These are phyloP conservation scores for Cochlearius cochlearius DNA, from an alignment of 2,113 vertebrate genomes.

Conservation along the genomic window DNA sequence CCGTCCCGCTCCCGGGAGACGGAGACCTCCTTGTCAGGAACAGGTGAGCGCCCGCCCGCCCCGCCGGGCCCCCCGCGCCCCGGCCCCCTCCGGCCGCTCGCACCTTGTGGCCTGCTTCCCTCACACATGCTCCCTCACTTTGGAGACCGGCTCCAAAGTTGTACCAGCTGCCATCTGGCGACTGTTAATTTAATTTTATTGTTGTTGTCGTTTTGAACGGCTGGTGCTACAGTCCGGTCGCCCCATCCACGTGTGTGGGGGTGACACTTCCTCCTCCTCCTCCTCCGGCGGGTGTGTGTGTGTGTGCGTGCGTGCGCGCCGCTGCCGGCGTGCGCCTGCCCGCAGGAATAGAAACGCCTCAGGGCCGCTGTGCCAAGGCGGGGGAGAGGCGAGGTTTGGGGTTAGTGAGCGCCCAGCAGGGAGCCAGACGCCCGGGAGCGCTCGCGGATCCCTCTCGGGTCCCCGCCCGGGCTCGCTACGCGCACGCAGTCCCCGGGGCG, in stretches of 20 bases:
- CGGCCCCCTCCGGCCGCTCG: not conserved
- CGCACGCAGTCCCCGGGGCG: not conserved
- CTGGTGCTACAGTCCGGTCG: not conserved
- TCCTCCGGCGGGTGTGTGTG: not conserved
- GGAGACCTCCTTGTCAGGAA: conserved; percentile 90
- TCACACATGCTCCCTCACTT: not conserved
- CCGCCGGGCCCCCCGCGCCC: not conserved
- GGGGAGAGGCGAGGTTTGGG: conserved; percentile 3
- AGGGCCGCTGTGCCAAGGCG: not conserved
- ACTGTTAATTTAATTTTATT: conserved; percentile 62
- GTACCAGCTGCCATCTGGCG: conserved; percentile 78
- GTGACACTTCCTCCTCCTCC: conserved; percentile 6
- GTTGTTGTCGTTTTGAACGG: conserved; percentile 34
- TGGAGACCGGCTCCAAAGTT: conserved; percentile 44
- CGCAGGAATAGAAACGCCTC: conserved; percentile 16
- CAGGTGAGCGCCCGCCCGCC: conserved; percentile 78
- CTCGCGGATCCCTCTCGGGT: conserved; percentile 72
- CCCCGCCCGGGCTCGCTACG: conserved; percentile 57
- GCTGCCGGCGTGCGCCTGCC: not conserved
- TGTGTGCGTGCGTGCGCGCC: not conserved
- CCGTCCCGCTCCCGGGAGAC: conserved; percentile 88
- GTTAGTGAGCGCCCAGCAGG: conserved; percentile 41
- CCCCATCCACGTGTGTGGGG: not conserved
- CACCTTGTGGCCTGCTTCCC: not conserved
- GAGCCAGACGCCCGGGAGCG: conserved; percentile 53